phyloP scores from a whole-genome alignment of 2,113 vertebrate species.

The Dasyornis broadbenti region DNA sequence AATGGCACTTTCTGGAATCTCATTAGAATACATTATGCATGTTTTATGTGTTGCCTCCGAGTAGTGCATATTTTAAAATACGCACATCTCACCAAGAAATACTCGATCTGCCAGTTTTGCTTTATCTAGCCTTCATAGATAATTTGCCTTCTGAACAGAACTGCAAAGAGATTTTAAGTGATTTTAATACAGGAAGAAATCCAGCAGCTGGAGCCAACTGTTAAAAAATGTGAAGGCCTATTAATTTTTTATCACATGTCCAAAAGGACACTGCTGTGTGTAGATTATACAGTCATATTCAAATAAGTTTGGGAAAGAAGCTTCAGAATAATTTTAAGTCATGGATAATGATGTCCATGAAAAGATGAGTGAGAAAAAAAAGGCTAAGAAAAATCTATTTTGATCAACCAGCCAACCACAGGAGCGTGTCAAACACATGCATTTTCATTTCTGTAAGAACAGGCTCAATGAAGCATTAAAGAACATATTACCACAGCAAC shows the following conservation, averaged over 20 bases:
- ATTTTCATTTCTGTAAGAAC: slow-evolving; percentile 69
- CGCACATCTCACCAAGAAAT: slow-evolving; percentile 7
- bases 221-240: slow-evolving; percentile 39
- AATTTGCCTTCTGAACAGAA: slow-evolving; percentile 33
- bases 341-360: slow-evolving; percentile 23
- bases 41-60: slow-evolving; percentile 26
- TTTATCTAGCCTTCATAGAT: slow-evolving; percentile 22
- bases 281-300: slow-evolving; percentile 18
- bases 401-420: slow-evolving; percentile 52
- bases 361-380: slow-evolving; percentile 53
- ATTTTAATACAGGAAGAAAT: slow-evolving; percentile 49
- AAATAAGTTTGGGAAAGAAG: slow-evolving; percentile 15
- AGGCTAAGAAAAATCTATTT: slow-evolving; percentile 54
- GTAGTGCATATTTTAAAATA: slow-evolving; percentile 42
- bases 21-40: slow-evolving; percentile 14
- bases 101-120: slow-evolving; percentile 3
- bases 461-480: slow-evolving; percentile 69
- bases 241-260: slow-evolving; percentile 64
- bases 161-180: slow-evolving; percentile 27
- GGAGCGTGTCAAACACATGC: slow-evolving; percentile 61
- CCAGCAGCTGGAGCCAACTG: slow-evolving; percentile 22
- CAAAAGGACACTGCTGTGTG: slow-evolving; percentile 28
- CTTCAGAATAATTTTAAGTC: slow-evolving; percentile 55
- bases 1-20: slow-evolving; percentile 2
- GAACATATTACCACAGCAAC: slow-evolving; percentile 64